Evolutionary conservation across 2,888 invertebrate genomes (phyloP).

Genomic region (Bruchidius siliquastri): DNA sequence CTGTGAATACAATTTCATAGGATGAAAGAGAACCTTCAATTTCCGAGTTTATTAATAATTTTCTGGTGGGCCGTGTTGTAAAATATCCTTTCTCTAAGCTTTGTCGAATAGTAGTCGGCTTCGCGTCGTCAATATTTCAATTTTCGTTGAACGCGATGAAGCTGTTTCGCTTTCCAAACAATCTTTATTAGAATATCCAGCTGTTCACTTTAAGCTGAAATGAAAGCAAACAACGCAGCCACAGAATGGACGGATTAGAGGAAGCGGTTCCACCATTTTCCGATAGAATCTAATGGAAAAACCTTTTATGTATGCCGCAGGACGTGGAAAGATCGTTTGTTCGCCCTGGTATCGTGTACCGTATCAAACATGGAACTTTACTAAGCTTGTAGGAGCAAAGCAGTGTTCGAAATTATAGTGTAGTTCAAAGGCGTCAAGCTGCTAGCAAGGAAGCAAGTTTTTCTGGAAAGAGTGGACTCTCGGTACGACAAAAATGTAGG

Average conservation of each 20-base stretch:
- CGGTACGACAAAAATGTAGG: too few relatives aligned
- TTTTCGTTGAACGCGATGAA: neutral
- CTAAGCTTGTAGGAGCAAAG: neutral
- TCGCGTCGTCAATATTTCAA: neutral
- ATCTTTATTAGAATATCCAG: neutral
- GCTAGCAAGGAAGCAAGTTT: too few relatives aligned
- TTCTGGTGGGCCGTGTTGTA: too few relatives aligned
- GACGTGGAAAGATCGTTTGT: neutral
- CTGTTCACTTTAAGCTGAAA: neutral
- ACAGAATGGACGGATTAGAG: neutral
- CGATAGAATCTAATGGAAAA: neutral
- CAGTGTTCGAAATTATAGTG: too few relatives aligned
- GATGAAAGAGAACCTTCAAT: too few relatives aligned
- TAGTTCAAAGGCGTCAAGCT: too few relatives aligned
- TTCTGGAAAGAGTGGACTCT: too few relatives aligned
- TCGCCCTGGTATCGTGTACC: neutral
- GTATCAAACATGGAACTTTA: neutral
- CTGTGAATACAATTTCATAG: too few relatives aligned
- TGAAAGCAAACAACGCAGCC: neutral
- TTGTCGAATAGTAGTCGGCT: too few relatives aligned
- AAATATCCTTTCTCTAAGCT: too few relatives aligned
- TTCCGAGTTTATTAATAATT: too few relatives aligned
- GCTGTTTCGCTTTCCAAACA: neutral
- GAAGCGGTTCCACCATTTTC: neutral
- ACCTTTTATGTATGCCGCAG: neutral